Conservation (phyloP, 1,140 invertebrate species). For the Temnothorax curvispinosus region DNA sequence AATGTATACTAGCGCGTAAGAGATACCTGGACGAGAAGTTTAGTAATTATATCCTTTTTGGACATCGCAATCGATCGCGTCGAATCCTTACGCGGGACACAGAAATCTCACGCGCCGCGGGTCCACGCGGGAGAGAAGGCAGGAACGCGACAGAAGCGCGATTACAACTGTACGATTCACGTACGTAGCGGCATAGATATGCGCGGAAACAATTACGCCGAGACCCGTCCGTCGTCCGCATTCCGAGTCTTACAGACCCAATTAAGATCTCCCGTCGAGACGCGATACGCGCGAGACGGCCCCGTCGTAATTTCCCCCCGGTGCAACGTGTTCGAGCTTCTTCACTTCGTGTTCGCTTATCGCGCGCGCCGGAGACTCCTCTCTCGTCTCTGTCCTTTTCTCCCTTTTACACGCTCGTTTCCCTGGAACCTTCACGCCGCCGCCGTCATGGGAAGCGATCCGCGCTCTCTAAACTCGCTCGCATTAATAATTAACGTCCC, state of each 20-base stretch:
- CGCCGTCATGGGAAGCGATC: slow-evolving; percentile 41
- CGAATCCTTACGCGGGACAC: neutral
- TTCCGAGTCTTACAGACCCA: slow-evolving; percentile 63
- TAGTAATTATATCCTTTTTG: slow-evolving; percentile 11
- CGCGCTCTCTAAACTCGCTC: slow-evolving; percentile 7
- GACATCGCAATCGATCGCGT: neutral
- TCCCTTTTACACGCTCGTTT: slow-evolving; percentile 15
- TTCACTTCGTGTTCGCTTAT: slow-evolving; percentile 60
- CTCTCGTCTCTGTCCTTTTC: neutral
- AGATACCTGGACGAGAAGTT: neutral
- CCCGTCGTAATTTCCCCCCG: slow-evolving; percentile 51
- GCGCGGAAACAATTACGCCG: slow-evolving; percentile 49
- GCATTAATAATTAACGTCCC: slow-evolving; percentile 37
- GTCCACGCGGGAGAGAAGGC: neutral
- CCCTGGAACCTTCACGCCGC: slow-evolving; percentile 11
- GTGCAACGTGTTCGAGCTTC: slow-evolving; percentile 57
- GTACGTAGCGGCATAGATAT: neutral
- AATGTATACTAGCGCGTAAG: neutral
- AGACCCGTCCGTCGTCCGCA: slow-evolving; percentile 51
- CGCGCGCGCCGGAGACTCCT: slow-evolving; percentile 14
- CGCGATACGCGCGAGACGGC: slow-evolving; percentile 50
- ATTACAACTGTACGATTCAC: slow-evolving; percentile 41
- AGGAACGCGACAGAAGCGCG: neutral
- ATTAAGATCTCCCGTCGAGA: slow-evolving; percentile 64
- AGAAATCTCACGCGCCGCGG: neutral